Evolutionary conservation across 2,888 invertebrate species (phyloP).

Genomic region (Perdita meconis): DNA sequence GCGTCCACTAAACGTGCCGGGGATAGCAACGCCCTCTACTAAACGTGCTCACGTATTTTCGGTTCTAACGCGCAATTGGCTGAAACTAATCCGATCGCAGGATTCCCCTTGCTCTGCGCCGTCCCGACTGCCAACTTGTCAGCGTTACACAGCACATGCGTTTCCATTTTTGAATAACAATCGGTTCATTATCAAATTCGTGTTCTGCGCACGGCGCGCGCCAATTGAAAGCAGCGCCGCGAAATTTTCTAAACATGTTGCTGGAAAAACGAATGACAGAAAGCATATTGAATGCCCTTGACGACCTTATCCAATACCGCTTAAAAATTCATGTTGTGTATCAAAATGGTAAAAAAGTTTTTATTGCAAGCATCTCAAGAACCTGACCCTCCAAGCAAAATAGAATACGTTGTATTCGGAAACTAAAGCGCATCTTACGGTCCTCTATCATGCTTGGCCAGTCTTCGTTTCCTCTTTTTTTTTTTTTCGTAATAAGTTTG

Average conservation of each 20-base stretch:
- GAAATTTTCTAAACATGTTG: neutral
- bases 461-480: neutral
- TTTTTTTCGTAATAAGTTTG: conserved; percentile 34
- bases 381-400: conserved; percentile 21
- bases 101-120: too few relatives aligned
- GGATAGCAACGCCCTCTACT: too few relatives aligned
- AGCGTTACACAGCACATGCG: too few relatives aligned
- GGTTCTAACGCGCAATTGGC: too few relatives aligned
- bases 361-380: conserved; percentile 9
- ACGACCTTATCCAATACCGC: conserved; percentile 34
- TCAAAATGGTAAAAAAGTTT: conserved; percentile 43
- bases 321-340: conserved; percentile 26
- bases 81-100: too few relatives aligned
- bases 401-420: neutral
- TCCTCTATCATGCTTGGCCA: conserved; percentile 23
- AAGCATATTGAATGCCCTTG: conserved; percentile 43
- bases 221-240: neutral
- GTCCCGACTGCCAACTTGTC: too few relatives aligned
- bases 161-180: too few relatives aligned
- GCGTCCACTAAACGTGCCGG: too few relatives aligned
- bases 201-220: neutral
- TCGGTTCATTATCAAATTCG: too few relatives aligned
- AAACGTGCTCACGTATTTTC: too few relatives aligned
- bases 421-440: neutral
- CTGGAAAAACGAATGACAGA: neutral